Evolutionary conservation across 2,888 invertebrate genomes (phyloP).

Genomic region (Pachycephus smyrnensis): DNA sequence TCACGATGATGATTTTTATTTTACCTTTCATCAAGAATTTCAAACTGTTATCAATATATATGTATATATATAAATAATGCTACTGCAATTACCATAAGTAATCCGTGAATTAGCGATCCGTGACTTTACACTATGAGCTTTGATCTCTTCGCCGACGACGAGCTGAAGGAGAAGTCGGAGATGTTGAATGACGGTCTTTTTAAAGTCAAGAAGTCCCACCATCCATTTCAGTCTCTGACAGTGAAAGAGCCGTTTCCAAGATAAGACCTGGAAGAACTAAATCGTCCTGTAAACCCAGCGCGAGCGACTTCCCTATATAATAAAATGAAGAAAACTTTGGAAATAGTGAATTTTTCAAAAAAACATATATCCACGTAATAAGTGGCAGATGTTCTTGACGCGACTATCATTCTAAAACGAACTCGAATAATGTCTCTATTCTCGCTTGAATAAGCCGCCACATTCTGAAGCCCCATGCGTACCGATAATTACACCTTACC

Average conservation of each 20-base stretch:
- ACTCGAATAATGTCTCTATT: conserved; percentile 63
- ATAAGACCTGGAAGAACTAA: neutral
- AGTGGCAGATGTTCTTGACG: neutral
- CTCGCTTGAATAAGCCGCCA: conserved; percentile 51
- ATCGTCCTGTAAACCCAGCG: neutral
- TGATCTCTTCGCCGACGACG: neutral
- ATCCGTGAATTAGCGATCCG: neutral
- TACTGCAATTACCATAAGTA: neutral
- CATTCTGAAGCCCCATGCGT: conserved; percentile 59
- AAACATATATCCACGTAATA: neutral
- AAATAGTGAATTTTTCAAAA: neutral
- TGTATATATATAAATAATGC: neutral
- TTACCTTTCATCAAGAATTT: neutral
- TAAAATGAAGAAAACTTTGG: neutral
- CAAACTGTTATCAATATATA: no score
- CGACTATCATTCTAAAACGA: neutral
- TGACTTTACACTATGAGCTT: neutral
- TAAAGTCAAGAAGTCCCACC: neutral
- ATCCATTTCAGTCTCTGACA: neutral
- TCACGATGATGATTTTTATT: neutral
- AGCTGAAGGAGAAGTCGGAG: neutral
- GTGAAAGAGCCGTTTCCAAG: neutral
- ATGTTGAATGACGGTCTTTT: neutral
- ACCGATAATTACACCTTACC: conserved; percentile 63
- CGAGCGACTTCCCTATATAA: neutral